These are phyloP conservation scores for Fukomys damarensis DNA, from an alignment of 2,113 vertebrate species.

Conservation along the genomic window DNA sequence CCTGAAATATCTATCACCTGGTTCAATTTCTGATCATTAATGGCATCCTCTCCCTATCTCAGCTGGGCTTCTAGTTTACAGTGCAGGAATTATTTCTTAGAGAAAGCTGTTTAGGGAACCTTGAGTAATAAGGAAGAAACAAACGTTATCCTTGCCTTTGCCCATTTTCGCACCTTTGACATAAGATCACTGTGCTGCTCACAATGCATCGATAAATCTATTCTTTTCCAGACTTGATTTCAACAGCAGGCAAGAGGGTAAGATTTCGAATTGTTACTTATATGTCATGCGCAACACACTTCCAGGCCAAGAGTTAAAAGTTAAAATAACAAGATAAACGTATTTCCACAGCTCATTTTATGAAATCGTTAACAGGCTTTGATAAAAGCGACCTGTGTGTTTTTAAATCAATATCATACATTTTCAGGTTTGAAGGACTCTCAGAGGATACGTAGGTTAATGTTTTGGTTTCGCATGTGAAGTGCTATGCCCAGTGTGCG, in stretches of 20 bases:
- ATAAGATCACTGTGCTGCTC: fast-evolving
- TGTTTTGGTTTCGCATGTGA: background rate
- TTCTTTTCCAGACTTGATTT: background rate
- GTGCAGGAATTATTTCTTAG: background rate
- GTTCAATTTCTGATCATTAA: background rate
- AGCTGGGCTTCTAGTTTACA: background rate
- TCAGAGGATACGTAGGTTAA: fast-evolving
- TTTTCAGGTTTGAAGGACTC: background rate
- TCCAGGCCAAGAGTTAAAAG: background rate
- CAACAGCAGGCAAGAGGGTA: background rate
- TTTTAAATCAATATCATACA: background rate
- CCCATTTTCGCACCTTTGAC: background rate
- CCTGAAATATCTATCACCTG: background rate
- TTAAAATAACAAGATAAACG: background rate
- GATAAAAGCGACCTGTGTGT: background rate
- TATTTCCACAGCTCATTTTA: background rate
- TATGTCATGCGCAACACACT: no score
- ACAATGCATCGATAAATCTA: fast-evolving
- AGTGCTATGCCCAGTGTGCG: fast-evolving
- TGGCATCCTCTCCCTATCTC: background rate
- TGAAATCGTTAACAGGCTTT: background rate
- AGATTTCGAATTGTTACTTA: background rate
- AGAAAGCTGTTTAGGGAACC: background rate
- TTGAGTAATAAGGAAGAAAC: background rate
- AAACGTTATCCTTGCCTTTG: fast-evolving